Conservation (phyloP, 2,113 vertebrate species). For the Melanerpes aurifrons region DNA sequence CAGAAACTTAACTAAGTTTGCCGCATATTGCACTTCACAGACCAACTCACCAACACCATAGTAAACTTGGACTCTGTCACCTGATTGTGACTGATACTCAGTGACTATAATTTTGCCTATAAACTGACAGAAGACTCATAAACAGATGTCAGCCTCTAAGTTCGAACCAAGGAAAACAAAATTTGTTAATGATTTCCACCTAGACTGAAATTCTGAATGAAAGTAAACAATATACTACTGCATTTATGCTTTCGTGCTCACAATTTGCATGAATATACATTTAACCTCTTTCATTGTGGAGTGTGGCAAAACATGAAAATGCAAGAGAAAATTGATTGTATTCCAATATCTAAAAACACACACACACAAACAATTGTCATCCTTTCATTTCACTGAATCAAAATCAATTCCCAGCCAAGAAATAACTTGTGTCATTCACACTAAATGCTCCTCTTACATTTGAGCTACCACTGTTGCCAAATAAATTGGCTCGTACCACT, state of each 20-base stretch:
- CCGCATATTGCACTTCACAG: background rate
- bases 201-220: background rate
- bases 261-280: background rate
- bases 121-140: background rate
- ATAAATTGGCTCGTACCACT: background rate
- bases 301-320: background rate
- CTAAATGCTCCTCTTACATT: too few species aligned
- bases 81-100: background rate
- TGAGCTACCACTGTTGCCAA: background rate
- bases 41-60: background rate
- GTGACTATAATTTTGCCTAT: background rate
- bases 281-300: background rate
- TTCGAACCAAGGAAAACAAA: background rate
- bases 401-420: background rate
- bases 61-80: background rate
- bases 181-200: background rate
- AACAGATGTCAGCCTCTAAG: background rate
- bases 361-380: background rate
- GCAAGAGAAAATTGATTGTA: background rate
- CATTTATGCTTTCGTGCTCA: background rate
- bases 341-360: background rate
- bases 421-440: background rate
- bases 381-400: background rate
- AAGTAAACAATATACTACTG: background rate
- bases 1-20: background rate